Evolutionary conservation across 2,113 vertebrate genomes (phyloP).

Genomic region (Bos indicus): DNA sequence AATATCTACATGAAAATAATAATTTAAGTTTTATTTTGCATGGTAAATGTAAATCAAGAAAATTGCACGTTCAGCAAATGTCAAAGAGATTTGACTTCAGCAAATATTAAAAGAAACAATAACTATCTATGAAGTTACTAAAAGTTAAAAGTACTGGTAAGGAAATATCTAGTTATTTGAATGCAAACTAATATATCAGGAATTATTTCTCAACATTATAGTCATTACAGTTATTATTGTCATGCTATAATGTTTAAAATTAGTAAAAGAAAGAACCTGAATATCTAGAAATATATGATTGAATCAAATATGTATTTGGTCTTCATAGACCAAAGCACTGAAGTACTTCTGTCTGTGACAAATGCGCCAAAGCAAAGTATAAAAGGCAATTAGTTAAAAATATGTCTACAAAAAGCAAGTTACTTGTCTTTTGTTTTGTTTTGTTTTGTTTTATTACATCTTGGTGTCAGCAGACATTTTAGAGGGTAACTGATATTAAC

Average conservation of each 20-base stretch:
- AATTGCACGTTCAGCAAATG: neutral
- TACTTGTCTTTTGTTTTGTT: neutral
- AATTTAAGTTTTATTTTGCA: slow-evolving; percentile 36
- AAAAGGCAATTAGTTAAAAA: neutral
- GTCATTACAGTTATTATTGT: neutral
- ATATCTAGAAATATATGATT: neutral
- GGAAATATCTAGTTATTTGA: neutral
- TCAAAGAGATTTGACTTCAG: neutral
- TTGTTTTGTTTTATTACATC: neutral
- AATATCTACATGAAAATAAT: slow-evolving; percentile 16
- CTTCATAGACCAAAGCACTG: neutral
- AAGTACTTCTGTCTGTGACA: neutral
- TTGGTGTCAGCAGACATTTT: neutral
- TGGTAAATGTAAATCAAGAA: neutral
- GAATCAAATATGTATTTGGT: neutral
- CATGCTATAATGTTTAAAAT: neutral
- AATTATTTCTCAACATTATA: neutral
- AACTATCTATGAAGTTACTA: neutral
- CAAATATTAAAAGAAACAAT: neutral
- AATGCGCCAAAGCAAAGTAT: neutral
- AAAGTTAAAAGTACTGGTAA: neutral
- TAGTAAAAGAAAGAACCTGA: neutral
- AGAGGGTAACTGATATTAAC: neutral
- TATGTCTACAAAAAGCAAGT: neutral
- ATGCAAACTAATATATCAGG: neutral